phyloP scores from a whole-genome alignment of 2,113 vertebrate genomes.

The Mirounga angustirostris region DNA sequence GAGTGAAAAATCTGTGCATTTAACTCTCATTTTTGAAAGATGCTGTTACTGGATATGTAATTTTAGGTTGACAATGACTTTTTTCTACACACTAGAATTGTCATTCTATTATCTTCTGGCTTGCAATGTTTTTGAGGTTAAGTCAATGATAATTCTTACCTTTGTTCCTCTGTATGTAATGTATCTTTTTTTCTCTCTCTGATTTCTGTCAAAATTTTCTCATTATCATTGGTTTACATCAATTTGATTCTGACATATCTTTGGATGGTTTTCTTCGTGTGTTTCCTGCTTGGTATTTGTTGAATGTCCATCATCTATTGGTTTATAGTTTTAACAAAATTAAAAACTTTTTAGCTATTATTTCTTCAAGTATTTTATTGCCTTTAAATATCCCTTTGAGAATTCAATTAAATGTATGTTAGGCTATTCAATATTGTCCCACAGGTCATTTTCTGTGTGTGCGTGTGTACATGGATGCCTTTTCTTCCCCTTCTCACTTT shows the following conservation, averaged over 20 bases:
- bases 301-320: background rate
- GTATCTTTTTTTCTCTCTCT: background rate
- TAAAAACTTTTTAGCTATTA: background rate
- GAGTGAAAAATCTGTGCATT: constrained; percentile 36
- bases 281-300: background rate
- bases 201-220: background rate
- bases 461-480: accelerated
- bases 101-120: background rate
- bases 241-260: background rate
- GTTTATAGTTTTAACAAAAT: background rate
- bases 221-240: background rate
- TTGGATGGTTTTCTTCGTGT: background rate
- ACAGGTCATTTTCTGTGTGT: background rate
- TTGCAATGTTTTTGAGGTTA: background rate
- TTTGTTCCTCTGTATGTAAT: background rate
- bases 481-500: background rate
- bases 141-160: background rate
- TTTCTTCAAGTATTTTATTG: background rate
- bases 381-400: background rate
- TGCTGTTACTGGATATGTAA: background rate
- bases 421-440: background rate
- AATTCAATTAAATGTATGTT: background rate
- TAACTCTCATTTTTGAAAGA: constrained; percentile 16
- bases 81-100: background rate
- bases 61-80: constrained; percentile 5